Evolutionary conservation across 2,113 vertebrate species (phyloP).

Genomic region (Pavo muticus): DNA sequence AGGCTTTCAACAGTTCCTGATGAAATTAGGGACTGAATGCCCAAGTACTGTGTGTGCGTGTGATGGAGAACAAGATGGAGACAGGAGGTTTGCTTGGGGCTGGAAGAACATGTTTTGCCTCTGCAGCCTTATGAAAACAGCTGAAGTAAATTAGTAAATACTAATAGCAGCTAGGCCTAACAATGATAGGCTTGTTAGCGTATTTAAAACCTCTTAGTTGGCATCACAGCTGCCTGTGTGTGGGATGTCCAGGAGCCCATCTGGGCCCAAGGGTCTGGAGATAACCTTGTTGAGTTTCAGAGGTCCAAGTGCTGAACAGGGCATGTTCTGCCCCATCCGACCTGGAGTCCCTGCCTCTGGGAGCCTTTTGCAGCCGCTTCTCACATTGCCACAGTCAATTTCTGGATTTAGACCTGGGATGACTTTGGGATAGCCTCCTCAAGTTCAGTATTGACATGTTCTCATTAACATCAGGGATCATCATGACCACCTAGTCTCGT

Average conservation of each 20-base stretch:
- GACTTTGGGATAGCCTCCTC: neutral
- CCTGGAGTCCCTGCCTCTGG: neutral
- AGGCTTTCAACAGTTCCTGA: neutral
- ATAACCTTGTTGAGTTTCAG: neutral
- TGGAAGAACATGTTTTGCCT: neutral
- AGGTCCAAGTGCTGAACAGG: neutral
- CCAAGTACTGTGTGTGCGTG: neutral
- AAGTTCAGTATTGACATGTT: neutral
- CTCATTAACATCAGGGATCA: neutral
- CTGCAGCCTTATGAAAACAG: neutral
- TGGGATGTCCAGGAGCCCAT: neutral
- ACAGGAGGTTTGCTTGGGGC: neutral
- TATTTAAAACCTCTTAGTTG: neutral
- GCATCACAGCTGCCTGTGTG: neutral
- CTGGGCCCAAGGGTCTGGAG: neutral
- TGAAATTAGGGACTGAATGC: neutral
- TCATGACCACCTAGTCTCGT: neutral
- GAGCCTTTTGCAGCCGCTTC: neutral
- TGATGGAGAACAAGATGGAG: neutral
- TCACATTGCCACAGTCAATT: neutral
- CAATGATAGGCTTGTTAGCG: neutral
- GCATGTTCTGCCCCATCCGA: rapidly evolving
- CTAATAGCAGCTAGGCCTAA: neutral
- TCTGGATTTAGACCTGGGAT: neutral
- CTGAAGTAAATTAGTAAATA: neutral